Evolutionary conservation across 2,888 invertebrate genomes (phyloP), one percentile per base, ranked within the genome.

Genomic region (Epistrophe grossulariae): DNA sequence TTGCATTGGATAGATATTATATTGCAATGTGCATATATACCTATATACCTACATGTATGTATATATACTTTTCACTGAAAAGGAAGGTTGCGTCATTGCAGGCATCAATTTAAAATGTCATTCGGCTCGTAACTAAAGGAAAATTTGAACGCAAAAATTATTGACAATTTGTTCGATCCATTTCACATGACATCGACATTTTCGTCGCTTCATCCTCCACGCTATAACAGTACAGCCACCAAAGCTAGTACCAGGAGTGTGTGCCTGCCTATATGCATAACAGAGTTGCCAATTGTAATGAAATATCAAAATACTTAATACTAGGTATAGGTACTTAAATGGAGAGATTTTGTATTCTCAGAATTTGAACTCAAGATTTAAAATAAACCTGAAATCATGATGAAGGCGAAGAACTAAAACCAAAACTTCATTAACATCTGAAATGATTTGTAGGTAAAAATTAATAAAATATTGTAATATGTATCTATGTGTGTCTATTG

Each of bases 81-180:
- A n/a, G 17, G 59, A 66, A 76, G 70, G 59, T 66, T 66, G 52
- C 40, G 43, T 71, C 79, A 79, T 55, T 55, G 55, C 76, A 62
- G 48, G 72, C 79, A 87, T 87, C 83, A 87, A 83, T 87, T 87
- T 83, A 68, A 83, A 87, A 79, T 79, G 87, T 83, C 87, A 87
- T 83, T 79, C 71, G 76, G 79, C 79, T 85, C 79, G 79, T 85
- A 77, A 79, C 62, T 74, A 40, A 57, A 70, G 79, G 52, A 79
- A 80, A 87, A 81, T 85, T 81, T 71, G 81, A 88, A 81, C 81
- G 79, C 88, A 89, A 89, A 90, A 90, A 89, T 89, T 89, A 89
- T 90, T 90, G 90, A 90, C 90, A 90, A 90, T 90, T 90, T 90
- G 89, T 88, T 89, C 89, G 90, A 90, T 90, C 89, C 90, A 90